Conservation (phyloP, 2,113 vertebrate genomes). For the Muntiacus muntjak region DNA sequence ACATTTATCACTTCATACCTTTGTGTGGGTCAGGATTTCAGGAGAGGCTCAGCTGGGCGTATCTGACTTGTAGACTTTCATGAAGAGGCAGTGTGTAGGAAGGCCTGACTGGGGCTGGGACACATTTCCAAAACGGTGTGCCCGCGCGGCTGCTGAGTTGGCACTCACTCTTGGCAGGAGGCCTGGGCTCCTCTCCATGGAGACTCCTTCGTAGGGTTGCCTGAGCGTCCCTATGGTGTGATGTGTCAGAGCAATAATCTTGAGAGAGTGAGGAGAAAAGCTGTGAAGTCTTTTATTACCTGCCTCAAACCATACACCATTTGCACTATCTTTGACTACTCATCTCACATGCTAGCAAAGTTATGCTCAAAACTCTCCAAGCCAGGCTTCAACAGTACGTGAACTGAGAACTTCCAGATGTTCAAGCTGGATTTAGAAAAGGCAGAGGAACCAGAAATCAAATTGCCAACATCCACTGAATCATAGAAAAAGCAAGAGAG, state of each 20-base stretch:
- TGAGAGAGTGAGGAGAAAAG: not conserved
- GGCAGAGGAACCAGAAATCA: not conserved
- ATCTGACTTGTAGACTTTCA: not conserved
- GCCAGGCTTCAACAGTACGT: not conserved
- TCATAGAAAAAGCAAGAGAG: not conserved
- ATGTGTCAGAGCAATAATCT: not conserved
- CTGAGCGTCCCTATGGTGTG: not conserved
- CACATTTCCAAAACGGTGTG: not conserved
- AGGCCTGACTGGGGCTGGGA: not conserved
- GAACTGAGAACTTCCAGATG: not conserved
- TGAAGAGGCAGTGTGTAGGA: not conserved
- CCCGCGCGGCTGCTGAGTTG: rapidly evolving
- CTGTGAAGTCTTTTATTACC: not conserved
- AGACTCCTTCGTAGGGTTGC: not conserved
- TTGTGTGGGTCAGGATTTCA: not conserved
- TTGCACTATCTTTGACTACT: not conserved
- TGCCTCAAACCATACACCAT: not conserved
- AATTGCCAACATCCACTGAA: not conserved
- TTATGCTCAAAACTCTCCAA: not conserved
- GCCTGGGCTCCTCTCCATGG: not conserved
- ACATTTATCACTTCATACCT: not conserved
- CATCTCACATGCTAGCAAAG: not conserved
- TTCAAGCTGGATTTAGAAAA: not conserved
- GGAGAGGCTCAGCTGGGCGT: not conserved
- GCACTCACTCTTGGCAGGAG: not conserved